These are phyloP conservation scores for Synergus gifuensis DNA, from an alignment of 2,888 invertebrate species.

Conservation along the genomic window DNA sequence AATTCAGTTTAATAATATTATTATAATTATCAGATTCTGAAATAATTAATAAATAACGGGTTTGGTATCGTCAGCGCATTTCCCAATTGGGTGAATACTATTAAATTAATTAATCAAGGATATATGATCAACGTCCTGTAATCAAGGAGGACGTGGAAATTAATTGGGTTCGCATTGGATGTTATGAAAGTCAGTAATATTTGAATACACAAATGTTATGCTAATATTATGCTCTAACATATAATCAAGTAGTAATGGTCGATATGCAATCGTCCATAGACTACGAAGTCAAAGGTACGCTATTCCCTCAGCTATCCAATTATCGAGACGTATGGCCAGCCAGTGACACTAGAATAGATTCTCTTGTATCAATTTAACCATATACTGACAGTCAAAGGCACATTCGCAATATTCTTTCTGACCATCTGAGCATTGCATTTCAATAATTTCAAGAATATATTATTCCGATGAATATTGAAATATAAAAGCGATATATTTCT, in stretches of 20 bases:
- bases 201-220: constrained; percentile 10
- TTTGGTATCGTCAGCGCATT: constrained; percentile 21
- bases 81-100: constrained; percentile 22
- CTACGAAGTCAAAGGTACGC: constrained; percentile 3
- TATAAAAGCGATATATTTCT: neutral
- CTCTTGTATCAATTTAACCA: neutral
- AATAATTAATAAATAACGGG: constrained; percentile 13
- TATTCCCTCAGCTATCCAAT: constrained; percentile 11
- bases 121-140: constrained; percentile 12
- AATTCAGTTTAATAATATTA: neutral
- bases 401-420: neutral
- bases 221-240: constrained; percentile 24
- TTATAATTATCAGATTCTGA: constrained; percentile 20
- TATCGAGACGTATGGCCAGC: neutral
- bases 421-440: neutral
- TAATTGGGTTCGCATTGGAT: constrained; percentile 18
- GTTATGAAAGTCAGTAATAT: constrained; percentile 34
- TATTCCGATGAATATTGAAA: neutral
- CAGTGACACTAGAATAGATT: neutral
- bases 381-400: neutral
- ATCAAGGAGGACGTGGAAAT: constrained; percentile 37
- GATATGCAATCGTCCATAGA: constrained; percentile 14
- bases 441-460: neutral
- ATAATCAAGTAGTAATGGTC: constrained; percentile 30
- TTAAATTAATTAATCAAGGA: constrained; percentile 31